Conservation (phyloP, 2,113 vertebrate species). For the Sardina pilchardus region DNA sequence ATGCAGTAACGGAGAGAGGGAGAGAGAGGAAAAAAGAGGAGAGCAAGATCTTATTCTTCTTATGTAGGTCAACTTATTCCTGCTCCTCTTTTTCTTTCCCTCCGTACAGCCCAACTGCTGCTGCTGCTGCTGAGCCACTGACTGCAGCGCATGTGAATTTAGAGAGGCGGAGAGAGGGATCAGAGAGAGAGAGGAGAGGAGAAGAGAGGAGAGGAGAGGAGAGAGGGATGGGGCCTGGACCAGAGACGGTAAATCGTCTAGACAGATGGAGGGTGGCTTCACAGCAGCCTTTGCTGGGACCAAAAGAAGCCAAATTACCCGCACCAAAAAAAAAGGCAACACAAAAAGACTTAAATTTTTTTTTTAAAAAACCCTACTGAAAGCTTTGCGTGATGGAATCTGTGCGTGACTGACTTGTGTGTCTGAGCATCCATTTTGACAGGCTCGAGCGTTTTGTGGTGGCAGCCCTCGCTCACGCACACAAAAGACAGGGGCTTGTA, state of each 20-base stretch:
- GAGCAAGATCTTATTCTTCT: conserved; percentile 62
- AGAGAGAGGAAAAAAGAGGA: conserved; percentile 21
- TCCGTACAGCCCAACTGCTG: neutral
- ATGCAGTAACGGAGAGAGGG: neutral
- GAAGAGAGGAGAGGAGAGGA: neutral
- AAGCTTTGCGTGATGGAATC: neutral
- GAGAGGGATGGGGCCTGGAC: neutral
- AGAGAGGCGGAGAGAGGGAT: neutral
- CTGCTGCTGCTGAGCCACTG: neutral
- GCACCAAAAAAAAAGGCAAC: neutral
- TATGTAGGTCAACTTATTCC: conserved; percentile 69
- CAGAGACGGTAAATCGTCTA: neutral
- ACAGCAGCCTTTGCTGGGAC: neutral
- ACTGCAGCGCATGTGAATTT: conserved; percentile 43
- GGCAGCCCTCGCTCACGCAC: no score
- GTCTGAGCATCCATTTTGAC: no score
- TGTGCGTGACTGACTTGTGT: no score
- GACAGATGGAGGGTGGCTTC: neutral
- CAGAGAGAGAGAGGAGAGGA: neutral
- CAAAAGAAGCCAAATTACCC: neutral
- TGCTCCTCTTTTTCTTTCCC: conserved; percentile 52
- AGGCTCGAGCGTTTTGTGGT: no score
- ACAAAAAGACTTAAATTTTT: no score
- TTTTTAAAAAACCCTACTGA: neutral
- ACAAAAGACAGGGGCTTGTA: no score